These are phyloP conservation scores for Choloepus hoffmanni DNA, from an alignment of 2,113 vertebrate species.

Conservation along the genomic window DNA sequence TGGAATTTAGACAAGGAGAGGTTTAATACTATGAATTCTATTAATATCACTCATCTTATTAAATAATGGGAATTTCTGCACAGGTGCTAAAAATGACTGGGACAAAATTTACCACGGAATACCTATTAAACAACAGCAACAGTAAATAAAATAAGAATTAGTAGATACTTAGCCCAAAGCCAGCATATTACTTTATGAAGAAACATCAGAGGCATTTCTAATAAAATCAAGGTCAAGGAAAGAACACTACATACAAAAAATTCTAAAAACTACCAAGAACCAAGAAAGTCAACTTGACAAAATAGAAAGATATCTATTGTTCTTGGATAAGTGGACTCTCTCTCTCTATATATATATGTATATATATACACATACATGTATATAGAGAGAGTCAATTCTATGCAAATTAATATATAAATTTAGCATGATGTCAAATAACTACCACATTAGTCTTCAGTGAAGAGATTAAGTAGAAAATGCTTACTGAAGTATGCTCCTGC, in stretches of 20 bases:
- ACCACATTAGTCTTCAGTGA: background rate
- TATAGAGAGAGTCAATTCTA: no score
- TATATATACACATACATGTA: no score
- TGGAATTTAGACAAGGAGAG: no score
- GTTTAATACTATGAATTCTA: no score
- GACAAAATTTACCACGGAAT: no score
- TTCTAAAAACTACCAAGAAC: background rate
- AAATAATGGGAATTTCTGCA: no score
- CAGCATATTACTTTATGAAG: no score
- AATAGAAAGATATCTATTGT: background rate
- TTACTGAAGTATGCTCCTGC: background rate
- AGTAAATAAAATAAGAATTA: background rate
- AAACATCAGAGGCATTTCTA: no score
- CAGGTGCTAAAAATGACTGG: no score
- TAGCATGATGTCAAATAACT: background rate
- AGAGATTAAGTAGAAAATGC: background rate
- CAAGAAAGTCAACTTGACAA: background rate
- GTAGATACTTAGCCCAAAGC: background rate
- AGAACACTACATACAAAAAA: background rate
- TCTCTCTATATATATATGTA: no score
- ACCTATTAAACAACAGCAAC: background rate
- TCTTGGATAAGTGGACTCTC: background rate
- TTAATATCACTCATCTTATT: no score
- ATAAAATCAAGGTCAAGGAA: background rate
- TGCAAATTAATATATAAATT: no score